Base-by-base conservation (phyloP, 1,140 invertebrate genomes). In the Armadillidium nasatum region DNA sequence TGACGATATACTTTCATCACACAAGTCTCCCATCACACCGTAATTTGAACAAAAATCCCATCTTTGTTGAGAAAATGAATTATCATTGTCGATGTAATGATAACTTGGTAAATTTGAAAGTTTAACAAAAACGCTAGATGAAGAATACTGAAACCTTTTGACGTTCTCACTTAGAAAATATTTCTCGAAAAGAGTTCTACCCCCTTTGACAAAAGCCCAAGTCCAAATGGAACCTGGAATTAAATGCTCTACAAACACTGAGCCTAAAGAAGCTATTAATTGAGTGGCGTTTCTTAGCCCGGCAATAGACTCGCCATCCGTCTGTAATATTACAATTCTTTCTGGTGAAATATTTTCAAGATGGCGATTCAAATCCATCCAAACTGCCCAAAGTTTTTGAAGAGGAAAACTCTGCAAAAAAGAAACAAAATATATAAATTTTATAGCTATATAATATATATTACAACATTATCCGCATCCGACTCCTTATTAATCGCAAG, bases 131-230 rank as follows among this genome's bases (percentile, higher is more conserved):
- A 71, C 13, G 22, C 21, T 15, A 21, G 43, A 44, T 3, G 69
- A 23, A 13, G 22, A 15, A 21, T 15, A 15, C 7, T 71, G 43
- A 13, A 15, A 15, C 11, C 19, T 7, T 71, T 71, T 23, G 3
- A 44, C 69, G 22, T 71, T 15, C 21, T 43, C 6, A 21, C 66
- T 43, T 9, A 13, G 4, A 13, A 68, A 46, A 19, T 67, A 44
- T 43, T 44, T 74, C 60, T 74, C 73, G 7, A 74, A 67, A 43
- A 74, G 43, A 13, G 73, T 74, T 13, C 33, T 74, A 67, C 73
- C 73, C 4, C 73, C 73, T n/a, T 74, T 74, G n/a, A 74, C 23
- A 50, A 74, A 74, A 33, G 67, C 50, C 73, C 73, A 74, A 10
- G 67, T 67, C 73, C 73, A 74, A 67, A 67, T 54, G 19, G 73